Evolutionary conservation across 2,113 vertebrate species (phyloP).

Genomic region (Synodontis membranacea): DNA sequence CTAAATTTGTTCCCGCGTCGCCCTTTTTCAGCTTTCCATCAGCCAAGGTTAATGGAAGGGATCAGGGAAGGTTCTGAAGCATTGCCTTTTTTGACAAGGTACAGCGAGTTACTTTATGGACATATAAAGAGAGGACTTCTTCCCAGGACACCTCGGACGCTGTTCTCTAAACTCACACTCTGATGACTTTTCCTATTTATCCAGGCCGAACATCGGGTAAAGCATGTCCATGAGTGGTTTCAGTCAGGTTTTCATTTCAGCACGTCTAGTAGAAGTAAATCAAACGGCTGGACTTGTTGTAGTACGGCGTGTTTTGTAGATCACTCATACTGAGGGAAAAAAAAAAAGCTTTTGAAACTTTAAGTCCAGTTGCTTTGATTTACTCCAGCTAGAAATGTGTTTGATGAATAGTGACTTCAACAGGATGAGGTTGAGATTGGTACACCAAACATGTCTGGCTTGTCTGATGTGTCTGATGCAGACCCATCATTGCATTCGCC

Average conservation of each 20-base stretch:
- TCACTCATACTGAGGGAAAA: not conserved
- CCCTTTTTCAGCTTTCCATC: conserved; percentile 42
- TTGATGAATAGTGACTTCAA: not conserved
- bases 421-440: not conserved
- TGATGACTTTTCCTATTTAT: conserved; percentile 44
- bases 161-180: not conserved
- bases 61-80: conserved; percentile 38
- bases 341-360: not conserved
- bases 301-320: not conserved
- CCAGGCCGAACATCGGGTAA: not conserved
- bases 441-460: not conserved
- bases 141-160: conserved; percentile 28
- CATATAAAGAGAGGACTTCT: conserved; percentile 33
- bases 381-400: not conserved
- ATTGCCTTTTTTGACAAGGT: conserved; percentile 51
- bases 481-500: not conserved
- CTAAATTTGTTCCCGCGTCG: conserved; percentile 39
- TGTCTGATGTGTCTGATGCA: not conserved
- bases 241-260: not conserved
- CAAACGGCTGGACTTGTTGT: not conserved
- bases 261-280: not conserved
- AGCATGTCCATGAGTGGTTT: not conserved
- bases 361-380: not conserved
- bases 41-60: conserved; percentile 50
- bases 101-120: conserved; percentile 47